Conservation (phyloP, 2,113 vertebrate species). For the Nothoprocta pentlandii region DNA sequence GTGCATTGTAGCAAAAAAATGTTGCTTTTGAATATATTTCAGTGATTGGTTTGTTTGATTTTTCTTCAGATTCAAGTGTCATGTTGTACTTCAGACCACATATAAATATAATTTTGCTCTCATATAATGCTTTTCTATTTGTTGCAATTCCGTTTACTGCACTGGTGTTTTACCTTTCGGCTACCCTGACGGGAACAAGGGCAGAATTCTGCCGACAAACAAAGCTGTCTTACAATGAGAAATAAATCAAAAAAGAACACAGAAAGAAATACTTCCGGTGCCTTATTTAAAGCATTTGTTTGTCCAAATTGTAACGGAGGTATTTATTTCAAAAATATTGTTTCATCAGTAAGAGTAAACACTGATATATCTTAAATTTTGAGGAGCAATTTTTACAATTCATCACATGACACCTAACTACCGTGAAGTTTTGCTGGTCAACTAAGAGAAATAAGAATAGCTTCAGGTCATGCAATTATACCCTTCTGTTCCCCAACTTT, state of each 20-base stretch:
- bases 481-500: constrained; percentile 58
- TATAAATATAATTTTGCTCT: constrained; percentile 62
- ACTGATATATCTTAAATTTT: neutral
- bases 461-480: constrained; percentile 38
- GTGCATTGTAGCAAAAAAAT: neutral
- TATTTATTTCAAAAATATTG: constrained; percentile 43
- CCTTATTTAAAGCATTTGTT: constrained; percentile 47
- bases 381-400: neutral
- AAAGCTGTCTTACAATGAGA: constrained; percentile 24
- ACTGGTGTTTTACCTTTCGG: constrained; percentile 47
- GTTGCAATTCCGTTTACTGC: constrained; percentile 55
- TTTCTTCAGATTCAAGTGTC: constrained; percentile 35
- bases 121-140: constrained; percentile 59
- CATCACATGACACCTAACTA: constrained; percentile 33
- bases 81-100: constrained; percentile 57
- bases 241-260: constrained; percentile 6
- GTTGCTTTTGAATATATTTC: constrained; percentile 8
- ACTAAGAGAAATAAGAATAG: constrained; percentile 18
- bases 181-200: constrained; percentile 49
- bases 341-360: constrained; percentile 53
- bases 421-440: neutral
- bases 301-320: constrained; percentile 31
- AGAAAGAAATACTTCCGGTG: constrained; percentile 44
- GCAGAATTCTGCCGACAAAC: constrained; percentile 25
- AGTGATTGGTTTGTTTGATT: neutral